Conservation (phyloP, 2,888 invertebrate species). For the Tetrapedia diversipes region DNA sequence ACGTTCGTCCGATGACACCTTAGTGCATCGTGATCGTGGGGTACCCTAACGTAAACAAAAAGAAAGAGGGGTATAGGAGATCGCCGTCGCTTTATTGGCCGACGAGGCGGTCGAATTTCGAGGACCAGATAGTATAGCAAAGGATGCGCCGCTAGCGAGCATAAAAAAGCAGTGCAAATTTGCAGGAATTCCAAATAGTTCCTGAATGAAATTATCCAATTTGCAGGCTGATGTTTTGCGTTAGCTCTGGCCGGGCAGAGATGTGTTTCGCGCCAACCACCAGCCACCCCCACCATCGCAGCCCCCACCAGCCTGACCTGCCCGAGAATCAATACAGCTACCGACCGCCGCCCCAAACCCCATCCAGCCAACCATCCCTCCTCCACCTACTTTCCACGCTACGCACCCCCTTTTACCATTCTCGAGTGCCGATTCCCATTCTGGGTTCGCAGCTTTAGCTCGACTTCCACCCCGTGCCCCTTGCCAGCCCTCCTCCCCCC, state of each 20-base stretch:
- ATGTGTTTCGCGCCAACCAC: conserved; percentile 70
- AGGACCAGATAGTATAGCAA: no score
- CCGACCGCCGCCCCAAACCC: conserved; percentile 78
- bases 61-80: no score
- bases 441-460: conserved; percentile 55
- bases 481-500: conserved; percentile 50
- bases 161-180: conserved; percentile 28
- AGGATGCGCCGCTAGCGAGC: no score
- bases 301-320: conserved; percentile 73
- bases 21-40: neutral
- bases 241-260: conserved; percentile 62
- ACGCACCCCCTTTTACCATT: conserved; percentile 69
- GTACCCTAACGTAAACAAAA: conserved; percentile 40
- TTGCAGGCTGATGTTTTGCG: conserved; percentile 68
- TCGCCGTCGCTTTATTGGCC: neutral
- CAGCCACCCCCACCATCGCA: conserved; percentile 51
- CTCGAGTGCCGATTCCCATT: conserved; percentile 73
- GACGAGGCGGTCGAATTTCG: neutral
- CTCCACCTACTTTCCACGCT: conserved; percentile 64
- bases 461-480: conserved; percentile 38
- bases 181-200: conserved; percentile 58
- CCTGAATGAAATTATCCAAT: conserved; percentile 63
- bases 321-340: conserved; percentile 82
- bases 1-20: neutral
- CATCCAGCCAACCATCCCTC: conserved; percentile 63